Percentiles rank a stretch among this genome's conserved stretches.
These are phyloP conservation scores for Actinia equina DNA, from an alignment of 64 coral and sea anemone genomes.

Conservation along the genomic window DNA sequence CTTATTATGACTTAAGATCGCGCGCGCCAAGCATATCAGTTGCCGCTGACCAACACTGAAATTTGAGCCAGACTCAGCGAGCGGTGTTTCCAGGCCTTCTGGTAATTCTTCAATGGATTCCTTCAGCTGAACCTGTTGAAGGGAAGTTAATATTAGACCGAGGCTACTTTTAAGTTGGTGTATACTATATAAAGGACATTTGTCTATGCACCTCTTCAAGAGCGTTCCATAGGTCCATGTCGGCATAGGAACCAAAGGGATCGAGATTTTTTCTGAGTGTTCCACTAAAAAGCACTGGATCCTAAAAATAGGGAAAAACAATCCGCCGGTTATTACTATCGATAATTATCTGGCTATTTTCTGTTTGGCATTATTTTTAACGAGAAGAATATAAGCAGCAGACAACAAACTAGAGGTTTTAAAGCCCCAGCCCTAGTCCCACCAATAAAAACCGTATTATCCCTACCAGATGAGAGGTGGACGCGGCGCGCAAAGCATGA, in stretches of 20 bases:
- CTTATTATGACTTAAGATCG: conserved; percentile 67
- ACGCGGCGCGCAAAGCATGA: too few relatives aligned
- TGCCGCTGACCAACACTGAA: conserved; percentile 83
- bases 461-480: too few relatives aligned
- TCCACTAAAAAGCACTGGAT: conserved; percentile 85
- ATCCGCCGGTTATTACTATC: not conserved
- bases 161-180: too few relatives aligned
- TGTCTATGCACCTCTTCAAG: conserved; percentile 67
- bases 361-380: too few relatives aligned
- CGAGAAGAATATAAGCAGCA: not conserved
- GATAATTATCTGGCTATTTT: too few relatives aligned
- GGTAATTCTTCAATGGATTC: conserved; percentile 59
- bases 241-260: conserved; percentile 67
- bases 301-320: conserved; percentile 13
- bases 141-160: not conserved
- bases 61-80: conserved; percentile 66
- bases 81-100: conserved; percentile 54
- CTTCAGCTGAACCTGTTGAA: conserved; percentile 54
- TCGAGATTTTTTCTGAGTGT: conserved; percentile 77
- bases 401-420: too few relatives aligned
- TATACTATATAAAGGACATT: not conserved
- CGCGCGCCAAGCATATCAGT: conserved; percentile 79
- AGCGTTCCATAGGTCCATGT: conserved; percentile 69
- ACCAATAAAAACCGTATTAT: too few relatives aligned
- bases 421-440: too few relatives aligned